These are phyloP conservation scores for Meleagris gallopavo DNA, from an alignment of 2,113 vertebrate genomes.

Conservation along the genomic window DNA sequence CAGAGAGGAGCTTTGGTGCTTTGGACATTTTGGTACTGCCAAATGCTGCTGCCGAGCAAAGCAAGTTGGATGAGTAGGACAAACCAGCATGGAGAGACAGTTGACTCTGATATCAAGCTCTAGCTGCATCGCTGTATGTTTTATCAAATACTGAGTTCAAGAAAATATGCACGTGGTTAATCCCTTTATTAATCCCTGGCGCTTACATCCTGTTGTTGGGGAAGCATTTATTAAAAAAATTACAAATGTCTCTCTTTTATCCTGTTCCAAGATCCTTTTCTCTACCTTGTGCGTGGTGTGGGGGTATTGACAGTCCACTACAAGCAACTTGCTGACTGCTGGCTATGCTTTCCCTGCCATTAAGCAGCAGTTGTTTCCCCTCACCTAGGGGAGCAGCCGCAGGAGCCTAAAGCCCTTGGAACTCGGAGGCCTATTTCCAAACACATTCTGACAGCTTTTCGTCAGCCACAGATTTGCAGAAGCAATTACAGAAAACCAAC, in stretches of 20 bases:
- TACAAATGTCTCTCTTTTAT: conserved; percentile 23
- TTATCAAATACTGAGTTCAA: background rate
- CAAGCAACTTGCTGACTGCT: background rate
- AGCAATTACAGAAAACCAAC: background rate
- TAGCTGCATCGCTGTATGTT: background rate
- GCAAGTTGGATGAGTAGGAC: too few relatives aligned
- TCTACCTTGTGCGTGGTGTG: background rate
- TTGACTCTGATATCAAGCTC: background rate
- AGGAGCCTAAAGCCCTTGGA: background rate
- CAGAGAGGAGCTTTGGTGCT: background rate
- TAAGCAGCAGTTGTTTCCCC: conserved; percentile 12
- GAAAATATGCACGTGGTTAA: background rate
- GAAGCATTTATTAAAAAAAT: background rate
- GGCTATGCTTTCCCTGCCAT: conserved; percentile 3
- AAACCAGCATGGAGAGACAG: background rate
- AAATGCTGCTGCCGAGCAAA: background rate
- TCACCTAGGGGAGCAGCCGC: background rate
- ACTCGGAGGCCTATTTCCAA: background rate
- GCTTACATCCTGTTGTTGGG: background rate
- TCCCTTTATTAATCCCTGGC: background rate
- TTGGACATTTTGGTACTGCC: background rate
- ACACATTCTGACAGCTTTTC: background rate
- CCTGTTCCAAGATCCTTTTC: conserved; percentile 7
- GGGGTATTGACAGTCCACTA: background rate
- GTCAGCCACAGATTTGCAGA: background rate